These are phyloP conservation scores for Anisognathus igniventris DNA, from an alignment of 2,797 vertebrate species.

Conservation along the genomic window DNA sequence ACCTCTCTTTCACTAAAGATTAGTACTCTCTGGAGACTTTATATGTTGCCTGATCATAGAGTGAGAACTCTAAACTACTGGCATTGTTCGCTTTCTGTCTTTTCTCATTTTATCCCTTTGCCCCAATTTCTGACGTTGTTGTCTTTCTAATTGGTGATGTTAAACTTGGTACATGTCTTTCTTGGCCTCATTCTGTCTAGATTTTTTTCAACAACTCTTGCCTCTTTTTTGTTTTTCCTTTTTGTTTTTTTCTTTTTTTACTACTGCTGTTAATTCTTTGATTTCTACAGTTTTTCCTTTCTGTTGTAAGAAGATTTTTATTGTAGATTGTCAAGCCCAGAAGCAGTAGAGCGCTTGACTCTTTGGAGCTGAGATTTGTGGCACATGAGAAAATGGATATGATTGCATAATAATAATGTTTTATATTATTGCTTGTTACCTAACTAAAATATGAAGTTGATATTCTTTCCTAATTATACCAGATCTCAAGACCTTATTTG, in stretches of 20 bases:
- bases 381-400: background rate
- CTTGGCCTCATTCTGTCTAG: slow-evolving; percentile 14
- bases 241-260: background rate
- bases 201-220: background rate
- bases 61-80: background rate
- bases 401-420: background rate
- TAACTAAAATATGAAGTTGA: background rate
- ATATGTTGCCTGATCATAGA: background rate
- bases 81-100: background rate
- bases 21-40: background rate
- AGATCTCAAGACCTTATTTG: background rate
- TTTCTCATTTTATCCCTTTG: background rate
- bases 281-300: background rate
- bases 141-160: background rate
- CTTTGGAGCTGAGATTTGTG: background rate
- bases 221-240: background rate
- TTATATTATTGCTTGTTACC: background rate
- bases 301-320: background rate
- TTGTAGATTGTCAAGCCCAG: background rate
- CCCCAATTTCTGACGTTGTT: background rate
- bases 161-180: background rate
- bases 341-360: background rate
- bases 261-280: background rate
- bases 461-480: background rate
- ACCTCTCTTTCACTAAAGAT: background rate